Base-by-base conservation (phyloP, 2,113 vertebrate species). In the Lipophrys pholis region DNA sequence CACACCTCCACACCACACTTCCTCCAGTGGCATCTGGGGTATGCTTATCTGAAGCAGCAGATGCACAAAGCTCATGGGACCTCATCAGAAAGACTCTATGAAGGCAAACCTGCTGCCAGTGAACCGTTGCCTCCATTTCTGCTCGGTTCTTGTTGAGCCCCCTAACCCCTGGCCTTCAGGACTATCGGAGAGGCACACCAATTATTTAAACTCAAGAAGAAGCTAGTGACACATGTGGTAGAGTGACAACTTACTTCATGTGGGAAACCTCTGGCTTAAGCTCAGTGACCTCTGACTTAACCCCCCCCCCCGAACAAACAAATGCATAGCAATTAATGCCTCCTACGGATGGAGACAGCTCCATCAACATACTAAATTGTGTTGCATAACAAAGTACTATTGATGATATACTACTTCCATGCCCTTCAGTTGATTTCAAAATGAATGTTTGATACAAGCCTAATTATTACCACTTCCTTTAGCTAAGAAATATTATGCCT, bases 1-100 rank as follows among this genome's bases (percentile, higher is more conserved):
- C 54, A 30, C 21, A 30, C 21, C 3, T 11, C 51, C n/a, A n/a
- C n/a, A n/a, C n/a, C n/a, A n/a, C n/a, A n/a, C n/a, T 69, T 74
- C 52, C 77, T 78, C 84, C 80, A 75, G 85, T 90, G 76, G 88
- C 89, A 88, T 86, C 86, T 78, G 56, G 81, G 88, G 83, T 90
- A 67, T 90, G 87, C 90, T 94, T 94, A 94, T 94, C 93, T 78
- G 84, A 86, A 76, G 78, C 83, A 90, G 87, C 93, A 94, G 92
- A 91, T 92, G 92, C 85, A 78, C 66, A 55, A 76, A 64, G 86
- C 92, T 92, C 90, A 82, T 80, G 90, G 92, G 91, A 90, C 87
- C 87, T 93, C 92, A 93, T 93, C 93, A 93, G 85, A 83, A 77
- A 79, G 69, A 55, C 82, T 80, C 78, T 82, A 67, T 83, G 81